Evolutionary conservation across 2,888 invertebrate species (phyloP).

Genomic region (Chrysotoxum bicinctum): DNA sequence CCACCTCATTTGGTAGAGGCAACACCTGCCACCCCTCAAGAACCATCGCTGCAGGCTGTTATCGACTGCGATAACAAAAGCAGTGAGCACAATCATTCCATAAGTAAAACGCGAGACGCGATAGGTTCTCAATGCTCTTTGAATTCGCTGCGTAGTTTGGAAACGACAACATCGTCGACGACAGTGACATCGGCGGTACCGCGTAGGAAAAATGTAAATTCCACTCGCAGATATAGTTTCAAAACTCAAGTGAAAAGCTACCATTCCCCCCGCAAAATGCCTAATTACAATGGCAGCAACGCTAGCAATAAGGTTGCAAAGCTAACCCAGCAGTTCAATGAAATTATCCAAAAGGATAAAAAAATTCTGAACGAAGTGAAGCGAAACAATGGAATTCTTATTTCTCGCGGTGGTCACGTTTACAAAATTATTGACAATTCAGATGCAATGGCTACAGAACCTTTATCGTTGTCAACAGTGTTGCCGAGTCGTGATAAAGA

Average conservation of each 20-base stretch:
- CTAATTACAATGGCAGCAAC: conserved; percentile 57
- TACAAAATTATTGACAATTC: conserved; percentile 80
- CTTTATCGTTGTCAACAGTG: conserved; percentile 6
- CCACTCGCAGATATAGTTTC: conserved; percentile 80
- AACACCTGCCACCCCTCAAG: conserved; percentile 41
- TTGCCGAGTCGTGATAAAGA: conserved; percentile 37
- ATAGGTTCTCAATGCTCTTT: conserved; percentile 45
- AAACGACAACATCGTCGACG: conserved; percentile 24
- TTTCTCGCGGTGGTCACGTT: conserved; percentile 80
- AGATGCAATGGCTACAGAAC: conserved; percentile 29
- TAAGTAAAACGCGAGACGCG: conserved; percentile 73
- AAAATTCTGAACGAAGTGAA: conserved; percentile 83
- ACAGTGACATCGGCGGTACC: not conserved
- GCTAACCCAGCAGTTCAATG: conserved; percentile 87
- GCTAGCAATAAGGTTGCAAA: conserved; percentile 85
- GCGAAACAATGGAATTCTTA: conserved; percentile 83
- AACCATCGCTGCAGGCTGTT: conserved; percentile 31
- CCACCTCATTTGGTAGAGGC: conserved; percentile 8
- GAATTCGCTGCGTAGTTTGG: conserved; percentile 48
- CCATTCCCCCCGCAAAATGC: conserved; percentile 77
- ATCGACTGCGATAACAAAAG: conserved; percentile 54
- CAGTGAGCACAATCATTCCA: conserved; percentile 47
- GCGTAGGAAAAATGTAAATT: conserved; percentile 56
- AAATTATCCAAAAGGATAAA: conserved; percentile 83
- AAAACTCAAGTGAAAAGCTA: conserved; percentile 79